Base-by-base conservation (phyloP, 2,113 vertebrate species). In the Heterotis niloticus region DNA sequence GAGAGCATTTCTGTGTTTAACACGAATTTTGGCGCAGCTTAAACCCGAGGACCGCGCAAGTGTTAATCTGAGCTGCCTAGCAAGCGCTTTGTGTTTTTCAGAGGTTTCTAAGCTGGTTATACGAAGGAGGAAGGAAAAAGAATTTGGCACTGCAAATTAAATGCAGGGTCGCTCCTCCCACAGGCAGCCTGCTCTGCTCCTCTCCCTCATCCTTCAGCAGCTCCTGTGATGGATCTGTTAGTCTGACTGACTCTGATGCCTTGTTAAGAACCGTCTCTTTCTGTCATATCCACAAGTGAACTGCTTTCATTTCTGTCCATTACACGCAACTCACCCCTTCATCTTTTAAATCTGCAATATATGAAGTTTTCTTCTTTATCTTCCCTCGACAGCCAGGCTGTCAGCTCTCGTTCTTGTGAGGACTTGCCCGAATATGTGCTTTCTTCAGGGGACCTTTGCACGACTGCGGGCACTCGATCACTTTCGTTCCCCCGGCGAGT, bases 121-220 rank as follows among this genome's bases (percentile, higher is more conserved):
- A 89, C 87, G 85, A 84, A 85, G 89, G 85, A 88, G 85, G 89
- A 90, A 90, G 88, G 88, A 91, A 91, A 90, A 90, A 87, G 90
- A 88, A 90, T 92, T 85, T 89, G 89, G 90, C 89, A 90, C 86
- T 83, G 87, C 87, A 92, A 91, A 92, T 92, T 90, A 92, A 92
- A 90, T 87, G 88, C 86, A 86, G 84, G 28, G 84, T 87, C 89
- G 91, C 89, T 89, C 90, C 87, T 81, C 86, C 73, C 84, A 82
- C 84, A 89, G 85, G 88, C 72, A 87, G 87, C 88, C 87, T 86
- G 86, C 81, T 88, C 86, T 85, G 86, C 81, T 82, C 28, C 71
- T 75, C 11, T 4, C 64, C 51, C 26, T 11, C 44, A 0, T 77
- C 44, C 18, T 70, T 78, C 76, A 77, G 68, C 23, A 44, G 76